These are phyloP conservation scores for Sebastes kiyomatsui DNA, from an alignment of 2,797 vertebrate species.

Conservation along the genomic window DNA sequence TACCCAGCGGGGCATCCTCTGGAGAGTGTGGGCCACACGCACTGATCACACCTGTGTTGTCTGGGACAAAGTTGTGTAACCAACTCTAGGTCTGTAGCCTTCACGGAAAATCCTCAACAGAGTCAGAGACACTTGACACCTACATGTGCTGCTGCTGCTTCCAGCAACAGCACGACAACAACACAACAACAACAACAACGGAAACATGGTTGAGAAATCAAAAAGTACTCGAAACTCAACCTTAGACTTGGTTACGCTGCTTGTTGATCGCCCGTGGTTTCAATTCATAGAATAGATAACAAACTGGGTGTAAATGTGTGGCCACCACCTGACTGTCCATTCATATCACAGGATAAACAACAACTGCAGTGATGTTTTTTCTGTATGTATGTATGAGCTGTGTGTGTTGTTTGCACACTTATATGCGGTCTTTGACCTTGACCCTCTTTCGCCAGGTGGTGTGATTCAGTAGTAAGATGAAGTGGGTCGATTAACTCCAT, in stretches of 20 bases:
- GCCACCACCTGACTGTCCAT: slow-evolving; percentile 35
- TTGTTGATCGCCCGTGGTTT: slow-evolving; percentile 52
- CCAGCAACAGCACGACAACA: slow-evolving; percentile 34
- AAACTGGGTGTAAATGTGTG: slow-evolving; percentile 22
- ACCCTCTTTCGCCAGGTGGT: background rate
- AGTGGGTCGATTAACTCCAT: background rate
- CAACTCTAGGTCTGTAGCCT: slow-evolving; percentile 22
- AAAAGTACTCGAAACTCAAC: slow-evolving; percentile 52
- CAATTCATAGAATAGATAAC: slow-evolving; percentile 36
- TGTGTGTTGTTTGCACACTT: background rate
- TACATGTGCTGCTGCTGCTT: slow-evolving; percentile 1
- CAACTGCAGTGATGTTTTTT: slow-evolving; percentile 47
- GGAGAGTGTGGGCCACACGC: background rate
- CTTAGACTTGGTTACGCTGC: slow-evolving; percentile 25
- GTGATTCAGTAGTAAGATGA: background rate
- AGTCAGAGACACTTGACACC: slow-evolving; percentile 54
- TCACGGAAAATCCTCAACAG: slow-evolving; percentile 35
- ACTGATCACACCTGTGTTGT: slow-evolving; percentile 17
- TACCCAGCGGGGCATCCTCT: background rate
- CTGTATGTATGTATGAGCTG: background rate
- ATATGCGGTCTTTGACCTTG: background rate
- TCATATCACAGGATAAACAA: slow-evolving; percentile 53
- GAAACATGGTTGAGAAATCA: slow-evolving; percentile 70
- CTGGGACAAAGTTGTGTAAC: slow-evolving; percentile 37
- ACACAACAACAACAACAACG: slow-evolving; percentile 10